phyloP scores from a whole-genome alignment of 2,113 vertebrate genomes.

The Pluvianellus socialis region DNA sequence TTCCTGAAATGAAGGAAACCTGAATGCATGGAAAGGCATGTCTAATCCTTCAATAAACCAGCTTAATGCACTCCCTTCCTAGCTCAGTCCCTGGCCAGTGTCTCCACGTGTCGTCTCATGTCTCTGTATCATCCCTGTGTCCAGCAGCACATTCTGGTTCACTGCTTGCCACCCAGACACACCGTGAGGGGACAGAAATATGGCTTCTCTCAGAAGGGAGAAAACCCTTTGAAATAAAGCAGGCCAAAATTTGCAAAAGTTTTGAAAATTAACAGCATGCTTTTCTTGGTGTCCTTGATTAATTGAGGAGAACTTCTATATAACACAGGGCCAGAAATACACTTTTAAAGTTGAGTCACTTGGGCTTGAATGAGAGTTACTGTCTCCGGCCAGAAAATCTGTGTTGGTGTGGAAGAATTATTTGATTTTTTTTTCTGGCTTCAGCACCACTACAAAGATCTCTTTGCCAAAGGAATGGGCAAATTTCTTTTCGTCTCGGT shows the following conservation, averaged over 20 bases:
- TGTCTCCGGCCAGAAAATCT: neutral
- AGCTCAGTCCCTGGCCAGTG: neutral
- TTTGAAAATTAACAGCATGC: neutral
- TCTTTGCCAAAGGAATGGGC: neutral
- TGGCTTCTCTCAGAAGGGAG: neutral
- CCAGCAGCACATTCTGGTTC: neutral
- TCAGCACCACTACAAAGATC: neutral
- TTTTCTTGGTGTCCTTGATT: constrained; percentile 4
- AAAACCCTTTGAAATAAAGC: neutral
- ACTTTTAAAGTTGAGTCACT: neutral
- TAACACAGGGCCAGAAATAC: neutral
- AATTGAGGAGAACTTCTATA: neutral
- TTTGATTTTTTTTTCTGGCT: neutral
- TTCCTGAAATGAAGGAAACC: neutral
- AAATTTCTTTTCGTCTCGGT: neutral
- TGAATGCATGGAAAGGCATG: neutral
- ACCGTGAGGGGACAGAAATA: neutral
- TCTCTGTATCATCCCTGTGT: neutral
- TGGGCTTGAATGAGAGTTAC: neutral
- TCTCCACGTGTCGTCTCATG: neutral
- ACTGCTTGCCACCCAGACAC: neutral
- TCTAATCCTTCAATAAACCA: neutral
- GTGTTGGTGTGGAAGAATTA: neutral
- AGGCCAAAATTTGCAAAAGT: neutral
- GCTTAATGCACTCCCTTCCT: neutral